Base-by-base conservation (phyloP, 2,888 invertebrate species). In the Anoncus sp. region DNA sequence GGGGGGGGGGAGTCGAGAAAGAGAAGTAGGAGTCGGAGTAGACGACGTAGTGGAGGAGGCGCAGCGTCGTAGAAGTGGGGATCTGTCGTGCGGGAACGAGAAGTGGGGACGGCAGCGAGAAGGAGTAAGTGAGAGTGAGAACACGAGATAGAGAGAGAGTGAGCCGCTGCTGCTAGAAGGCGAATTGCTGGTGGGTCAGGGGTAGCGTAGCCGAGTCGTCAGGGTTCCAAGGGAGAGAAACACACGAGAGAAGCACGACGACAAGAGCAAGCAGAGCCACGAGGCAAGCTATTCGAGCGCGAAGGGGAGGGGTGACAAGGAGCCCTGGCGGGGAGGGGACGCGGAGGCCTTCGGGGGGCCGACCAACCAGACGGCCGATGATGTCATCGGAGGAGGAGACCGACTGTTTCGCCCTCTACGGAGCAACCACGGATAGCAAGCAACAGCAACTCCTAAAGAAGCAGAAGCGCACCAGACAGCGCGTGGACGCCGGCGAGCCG, bases 311-410 rank as follows among this genome's bases (percentile, higher is more conserved):
- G 93, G 93, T 92, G 93, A 92, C 92, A 91, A 92, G 89, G 87
- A 91, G 91, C 90, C 91, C 92, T 92, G 92, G 92, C 92, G 92
- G 92, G 93, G 92, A 93, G 94, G 94, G 92, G 94, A 92, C 93
- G 92, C 94, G 94, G 94, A 95, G 94, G 95, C 96, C 96, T 96
- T 96, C 94, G 94, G 93, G 94, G 95, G 95, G 94, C 92, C 94
- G 94, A 93, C 91, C 91, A 91, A 91, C 90, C 91, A 91, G 91
- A 94, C 94, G 94, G 96, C 96, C 94, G 95, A 96, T 97, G 96
- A 97, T 97, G 97, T 97, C 97, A 97, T 97, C 97, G 96, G 97
- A 97, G 96, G 97, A 97, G 96, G 97, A 97, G 96, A 96, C 96
- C 94, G 96, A 96, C 94, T 95, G 95, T 94, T 96, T 96, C 95